Base-by-base conservation (phyloP, 2,797 vertebrate species). In the Lagorchestes hirsutus region DNA sequence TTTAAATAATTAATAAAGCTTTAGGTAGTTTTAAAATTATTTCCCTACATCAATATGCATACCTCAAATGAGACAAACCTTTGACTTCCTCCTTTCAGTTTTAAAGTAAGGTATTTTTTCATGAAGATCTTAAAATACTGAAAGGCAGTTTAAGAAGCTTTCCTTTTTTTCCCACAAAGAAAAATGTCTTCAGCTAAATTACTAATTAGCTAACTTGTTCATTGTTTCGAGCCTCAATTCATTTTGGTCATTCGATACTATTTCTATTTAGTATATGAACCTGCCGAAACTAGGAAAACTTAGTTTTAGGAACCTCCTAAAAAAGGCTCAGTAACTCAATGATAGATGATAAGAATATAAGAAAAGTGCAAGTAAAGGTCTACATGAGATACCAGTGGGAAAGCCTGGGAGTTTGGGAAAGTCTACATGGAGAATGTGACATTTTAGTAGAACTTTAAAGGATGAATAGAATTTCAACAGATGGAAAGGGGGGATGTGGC, bases 241-340 rank as follows among this genome's bases (percentile, higher is more conserved):
- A 52, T 58, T 94, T 58, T 87, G 54, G 54, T 93, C 52, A 29
- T 93, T 93, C 93, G 54, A 74, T 90, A 93, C 92, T 55, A 90
- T 92, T 95, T 55, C 54, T 8, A 90, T 67, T 8, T 58, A 62
- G 52, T 92, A 62, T 90, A 93, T 55, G 91, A 90, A 74, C 52
- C 52, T 52, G 52, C 52, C 52, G 0, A 52, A 52, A 52, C 52
- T 52, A 52, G 52, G 52, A 8, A 52, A 52, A 52, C 6, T 6
- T 52, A 52, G 52, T 52, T 52, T 52, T 52, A 52, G 52, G 8
- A 52, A 52, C 74, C 1, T 16, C 27, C 74, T 87, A 87, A n/a
- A 12, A 14, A 58, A 58, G 27, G 74, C 4, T 87, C 82, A 34
- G 31, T 93, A 54, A 55, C 16, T 27, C 24, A 24, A 93, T 40